These are phyloP conservation scores for Apotomis betuletana DNA, from an alignment of 2,888 invertebrate species.

Conservation along the genomic window DNA sequence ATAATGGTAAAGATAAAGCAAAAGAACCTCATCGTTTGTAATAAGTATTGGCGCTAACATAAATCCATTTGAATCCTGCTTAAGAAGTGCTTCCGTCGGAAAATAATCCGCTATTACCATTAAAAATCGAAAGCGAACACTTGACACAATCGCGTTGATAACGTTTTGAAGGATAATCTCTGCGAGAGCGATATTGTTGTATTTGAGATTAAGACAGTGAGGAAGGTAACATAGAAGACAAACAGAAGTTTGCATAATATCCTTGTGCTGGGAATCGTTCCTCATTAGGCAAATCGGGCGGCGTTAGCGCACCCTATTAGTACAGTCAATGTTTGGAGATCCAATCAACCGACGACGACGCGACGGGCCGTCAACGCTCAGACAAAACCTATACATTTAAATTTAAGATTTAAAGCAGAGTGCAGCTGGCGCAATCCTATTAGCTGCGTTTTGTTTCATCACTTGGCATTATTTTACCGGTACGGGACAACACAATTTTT, in stretches of 20 bases:
- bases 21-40: not conserved
- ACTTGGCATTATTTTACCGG: not conserved
- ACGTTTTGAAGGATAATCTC: slow-evolving; percentile 21
- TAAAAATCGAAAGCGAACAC: slow-evolving; percentile 35
- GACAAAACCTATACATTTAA: slow-evolving; percentile 48
- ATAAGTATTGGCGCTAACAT: slow-evolving; percentile 15
- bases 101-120: slow-evolving; percentile 29
- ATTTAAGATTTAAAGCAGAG: slow-evolving; percentile 32
- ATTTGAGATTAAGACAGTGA: slow-evolving; percentile 66
- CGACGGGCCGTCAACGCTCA: slow-evolving; percentile 55
- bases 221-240: slow-evolving; percentile 71
- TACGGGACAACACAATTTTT: not conserved
- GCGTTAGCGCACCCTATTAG: slow-evolving; percentile 77
- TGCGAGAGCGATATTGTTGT: slow-evolving; percentile 54
- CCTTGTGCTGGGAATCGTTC: slow-evolving; percentile 68
- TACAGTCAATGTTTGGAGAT: slow-evolving; percentile 77
- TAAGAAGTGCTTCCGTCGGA: slow-evolving; percentile 9
- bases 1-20: too few relatives aligned
- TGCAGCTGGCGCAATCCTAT: slow-evolving; percentile 18
- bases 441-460: slow-evolving; percentile 8
- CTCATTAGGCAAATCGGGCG: slow-evolving; percentile 80
- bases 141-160: slow-evolving; percentile 26
- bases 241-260: slow-evolving; percentile 79
- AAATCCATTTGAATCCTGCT: slow-evolving; percentile 17
- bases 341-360: slow-evolving; percentile 61